Conservation (phyloP, 2,888 invertebrate genomes). For the Cantharis lateralis region DNA sequence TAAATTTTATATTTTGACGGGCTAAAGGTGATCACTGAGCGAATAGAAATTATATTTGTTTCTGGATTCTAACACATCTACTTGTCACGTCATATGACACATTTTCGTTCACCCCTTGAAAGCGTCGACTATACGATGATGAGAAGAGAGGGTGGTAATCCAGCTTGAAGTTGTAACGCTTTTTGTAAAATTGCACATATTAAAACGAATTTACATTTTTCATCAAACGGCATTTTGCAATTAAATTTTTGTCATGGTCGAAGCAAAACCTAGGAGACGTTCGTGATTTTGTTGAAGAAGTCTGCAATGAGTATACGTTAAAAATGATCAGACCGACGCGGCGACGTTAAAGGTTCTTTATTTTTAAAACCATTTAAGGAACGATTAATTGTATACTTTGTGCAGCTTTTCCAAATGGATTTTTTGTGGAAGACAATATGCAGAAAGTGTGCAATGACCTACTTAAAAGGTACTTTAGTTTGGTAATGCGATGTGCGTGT, state of each 20-base stretch:
- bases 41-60: slow-evolving; percentile 18
- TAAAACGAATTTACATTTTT: neutral
- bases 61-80: slow-evolving; percentile 38
- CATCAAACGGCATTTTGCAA: no score
- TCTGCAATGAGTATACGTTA: neutral
- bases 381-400: neutral
- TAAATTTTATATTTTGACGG: neutral
- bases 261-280: neutral
- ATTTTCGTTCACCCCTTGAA: slow-evolving; percentile 35
- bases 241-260: neutral
- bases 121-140: slow-evolving; percentile 39
- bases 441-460: slow-evolving; percentile 34
- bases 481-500: slow-evolving; percentile 36
- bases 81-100: slow-evolving; percentile 36
- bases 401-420: neutral
- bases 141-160: slow-evolving; percentile 51
- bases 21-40: neutral
- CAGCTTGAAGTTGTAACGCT: slow-evolving; percentile 42
- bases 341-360: neutral
- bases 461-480: slow-evolving; percentile 36
- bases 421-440: neutral
- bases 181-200: neutral
- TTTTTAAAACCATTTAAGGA: neutral
- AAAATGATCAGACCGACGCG: neutral
- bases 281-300: neutral